Evolutionary conservation across 2,797 vertebrate species (phyloP).

Genomic region (Hozukius guyotensis): DNA sequence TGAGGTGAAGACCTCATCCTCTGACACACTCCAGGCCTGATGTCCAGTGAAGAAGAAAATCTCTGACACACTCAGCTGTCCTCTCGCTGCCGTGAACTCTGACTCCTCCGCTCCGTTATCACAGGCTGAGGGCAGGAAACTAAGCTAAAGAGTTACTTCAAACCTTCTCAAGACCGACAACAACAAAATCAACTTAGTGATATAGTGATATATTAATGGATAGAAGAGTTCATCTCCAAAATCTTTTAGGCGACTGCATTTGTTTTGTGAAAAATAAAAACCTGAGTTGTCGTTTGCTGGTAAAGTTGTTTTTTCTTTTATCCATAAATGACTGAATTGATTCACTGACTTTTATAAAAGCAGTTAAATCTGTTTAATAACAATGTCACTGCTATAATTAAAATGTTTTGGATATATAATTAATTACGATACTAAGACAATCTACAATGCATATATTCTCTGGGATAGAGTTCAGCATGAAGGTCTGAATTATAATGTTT

Average conservation of each 20-base stretch:
- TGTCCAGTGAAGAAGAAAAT: slow-evolving; percentile 60
- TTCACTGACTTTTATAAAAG: neutral
- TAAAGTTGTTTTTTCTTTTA: neutral
- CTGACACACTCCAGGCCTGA: slow-evolving; percentile 60
- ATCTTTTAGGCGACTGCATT: neutral
- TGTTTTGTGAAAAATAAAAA: neutral
- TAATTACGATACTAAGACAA: neutral
- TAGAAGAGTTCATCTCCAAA: neutral
- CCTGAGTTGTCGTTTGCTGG: neutral
- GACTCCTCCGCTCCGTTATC: slow-evolving; percentile 18
- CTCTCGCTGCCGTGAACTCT: slow-evolving; percentile 23
- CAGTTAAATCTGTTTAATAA: neutral
- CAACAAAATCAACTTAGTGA: neutral
- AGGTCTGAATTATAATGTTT: neutral
- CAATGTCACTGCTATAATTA: neutral
- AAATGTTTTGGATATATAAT: neutral
- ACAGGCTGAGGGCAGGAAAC: neutral
- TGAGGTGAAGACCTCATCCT: slow-evolving; percentile 16
- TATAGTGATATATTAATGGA: neutral
- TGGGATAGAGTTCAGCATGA: neutral
- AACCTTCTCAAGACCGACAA: neutral
- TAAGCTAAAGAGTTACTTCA: neutral
- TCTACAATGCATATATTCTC: neutral
- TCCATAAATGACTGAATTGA: neutral
- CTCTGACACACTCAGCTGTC: slow-evolving; percentile 31